Evolutionary conservation across 2,888 invertebrate species (phyloP).

Genomic region (Himalopsyche kuldschensis): DNA sequence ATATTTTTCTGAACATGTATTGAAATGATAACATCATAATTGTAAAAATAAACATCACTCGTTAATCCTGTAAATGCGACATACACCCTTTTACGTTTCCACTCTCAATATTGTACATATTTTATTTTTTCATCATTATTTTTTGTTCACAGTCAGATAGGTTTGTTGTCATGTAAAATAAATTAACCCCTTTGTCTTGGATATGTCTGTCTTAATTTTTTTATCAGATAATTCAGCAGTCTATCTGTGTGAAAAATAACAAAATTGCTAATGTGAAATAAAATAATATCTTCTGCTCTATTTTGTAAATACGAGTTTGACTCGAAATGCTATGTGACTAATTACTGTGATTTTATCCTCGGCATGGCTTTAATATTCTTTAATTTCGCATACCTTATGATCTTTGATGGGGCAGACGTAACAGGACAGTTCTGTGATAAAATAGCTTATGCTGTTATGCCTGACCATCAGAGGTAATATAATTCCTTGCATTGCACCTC

Average conservation of each 20-base stretch:
- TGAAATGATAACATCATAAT: too few species aligned
- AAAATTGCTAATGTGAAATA: too few species aligned
- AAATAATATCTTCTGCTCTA: not conserved
- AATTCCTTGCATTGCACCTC: conserved; percentile 1
- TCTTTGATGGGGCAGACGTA: not conserved
- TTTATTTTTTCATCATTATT: too few species aligned
- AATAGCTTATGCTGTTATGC: not conserved
- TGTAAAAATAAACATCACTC: too few species aligned
- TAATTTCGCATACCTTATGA: not conserved
- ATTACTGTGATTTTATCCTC: not conserved
- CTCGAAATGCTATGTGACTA: not conserved
- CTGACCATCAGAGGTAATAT: not conserved
- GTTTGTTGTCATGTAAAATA: too few species aligned
- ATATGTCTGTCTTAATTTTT: not conserved
- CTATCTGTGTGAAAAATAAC: not conserved
- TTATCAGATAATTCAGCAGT: not conserved
- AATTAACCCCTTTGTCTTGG: not conserved
- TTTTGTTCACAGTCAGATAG: too few species aligned
- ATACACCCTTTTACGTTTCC: too few species aligned
- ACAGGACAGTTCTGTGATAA: not conserved
- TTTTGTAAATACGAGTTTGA: not conserved
- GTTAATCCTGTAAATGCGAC: too few species aligned
- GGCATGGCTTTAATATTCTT: not conserved
- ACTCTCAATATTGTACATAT: too few species aligned
- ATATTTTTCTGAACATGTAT: too few species aligned